Base-by-base conservation (phyloP, 2,797 vertebrate genomes). In the Pseudopleuronectes americanus region DNA sequence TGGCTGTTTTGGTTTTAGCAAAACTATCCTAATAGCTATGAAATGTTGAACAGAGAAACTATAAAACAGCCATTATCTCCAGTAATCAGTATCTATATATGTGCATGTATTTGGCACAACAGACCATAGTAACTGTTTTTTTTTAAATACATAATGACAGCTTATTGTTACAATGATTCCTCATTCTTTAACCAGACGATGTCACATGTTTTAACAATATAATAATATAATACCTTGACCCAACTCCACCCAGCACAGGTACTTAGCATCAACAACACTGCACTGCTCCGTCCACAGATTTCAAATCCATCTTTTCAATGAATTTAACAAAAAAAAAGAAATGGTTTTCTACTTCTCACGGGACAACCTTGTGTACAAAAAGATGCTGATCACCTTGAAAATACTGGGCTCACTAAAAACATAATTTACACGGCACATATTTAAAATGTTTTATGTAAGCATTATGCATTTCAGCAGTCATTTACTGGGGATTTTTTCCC, bases 381-480 rank as follows among this genome's bases (percentile, higher is more conserved):
- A 91, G 69, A 74, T 92, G 91, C 92, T 92, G 92, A 94, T 90
- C 78, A 79, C 82, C 80, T 74, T 57, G 45, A 82, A 92, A 87
- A 88, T 70, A 84, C 74, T n/a, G 22, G 64, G 68, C 79, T 76
- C 59, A 65, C 84, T 87, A 64, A 85, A 85, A 92, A 90, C 84
- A 84, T 89, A 61, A 85, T 84, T 84, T 81, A 82, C 60, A 64
- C 81, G 54, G 80, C 73, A 72, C 17, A 65, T 84, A 68, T 62
- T 84, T 77, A 64, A 74, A 74, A 84, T 83, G 80, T 87, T 74
- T 89, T 86, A 80, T 76, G 81, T 74, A 86, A 84, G 74, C 76
- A 71, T 81, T 83, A 73, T 89, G 76, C 76, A 69, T 88, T 89
- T 89, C 85, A 87, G 83, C 84, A 80, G 77, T 78, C 76, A 88